Evolutionary conservation across 1,140 invertebrate species (phyloP).

Genomic region (Trissolcus basalis): DNA sequence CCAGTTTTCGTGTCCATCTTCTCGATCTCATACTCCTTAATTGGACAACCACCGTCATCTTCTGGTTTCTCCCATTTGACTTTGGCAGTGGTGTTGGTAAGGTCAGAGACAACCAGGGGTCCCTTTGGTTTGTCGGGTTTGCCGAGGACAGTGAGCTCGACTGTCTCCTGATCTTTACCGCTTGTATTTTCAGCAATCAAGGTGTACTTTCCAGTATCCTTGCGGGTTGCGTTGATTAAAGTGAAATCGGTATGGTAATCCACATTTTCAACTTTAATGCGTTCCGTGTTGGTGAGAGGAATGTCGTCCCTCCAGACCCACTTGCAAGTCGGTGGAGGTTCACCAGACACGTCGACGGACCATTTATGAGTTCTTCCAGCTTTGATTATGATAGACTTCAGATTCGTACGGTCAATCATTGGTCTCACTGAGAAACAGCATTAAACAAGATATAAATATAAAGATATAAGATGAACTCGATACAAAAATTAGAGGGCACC

Average conservation of each 20-base stretch:
- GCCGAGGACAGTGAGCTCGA: slow-evolving; percentile 85
- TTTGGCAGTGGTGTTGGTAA: slow-evolving; percentile 95
- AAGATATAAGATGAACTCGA: too few relatives aligned
- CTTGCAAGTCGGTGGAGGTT: slow-evolving; percentile 92
- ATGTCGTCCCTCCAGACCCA: slow-evolving; percentile 79
- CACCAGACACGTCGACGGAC: slow-evolving; percentile 92
- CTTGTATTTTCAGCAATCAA: slow-evolving; percentile 94
- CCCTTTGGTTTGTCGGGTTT: slow-evolving; percentile 79
- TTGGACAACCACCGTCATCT: slow-evolving; percentile 92
- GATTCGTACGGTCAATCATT: slow-evolving; percentile 92
- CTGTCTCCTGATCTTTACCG: slow-evolving; percentile 94
- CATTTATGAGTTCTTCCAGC: slow-evolving; percentile 88
- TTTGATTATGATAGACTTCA: slow-evolving; percentile 90
- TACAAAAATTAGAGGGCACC: background rate
- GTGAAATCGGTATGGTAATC: slow-evolving; percentile 95
- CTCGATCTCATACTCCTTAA: slow-evolving; percentile 98
- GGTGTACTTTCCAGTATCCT: slow-evolving; percentile 92
- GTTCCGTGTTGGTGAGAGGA: slow-evolving; percentile 86
- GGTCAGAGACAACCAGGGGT: slow-evolving; percentile 90
- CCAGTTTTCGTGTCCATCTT: slow-evolving; percentile 94
- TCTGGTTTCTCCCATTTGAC: slow-evolving; percentile 95
- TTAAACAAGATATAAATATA: too few relatives aligned
- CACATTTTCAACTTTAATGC: slow-evolving; percentile 83
- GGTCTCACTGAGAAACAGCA: slow-evolving; percentile 95
- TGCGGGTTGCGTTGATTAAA: slow-evolving; percentile 86